phyloP scores from a whole-genome alignment of 2,888 invertebrate genomes.

The Teinopalpus imperialis region DNA sequence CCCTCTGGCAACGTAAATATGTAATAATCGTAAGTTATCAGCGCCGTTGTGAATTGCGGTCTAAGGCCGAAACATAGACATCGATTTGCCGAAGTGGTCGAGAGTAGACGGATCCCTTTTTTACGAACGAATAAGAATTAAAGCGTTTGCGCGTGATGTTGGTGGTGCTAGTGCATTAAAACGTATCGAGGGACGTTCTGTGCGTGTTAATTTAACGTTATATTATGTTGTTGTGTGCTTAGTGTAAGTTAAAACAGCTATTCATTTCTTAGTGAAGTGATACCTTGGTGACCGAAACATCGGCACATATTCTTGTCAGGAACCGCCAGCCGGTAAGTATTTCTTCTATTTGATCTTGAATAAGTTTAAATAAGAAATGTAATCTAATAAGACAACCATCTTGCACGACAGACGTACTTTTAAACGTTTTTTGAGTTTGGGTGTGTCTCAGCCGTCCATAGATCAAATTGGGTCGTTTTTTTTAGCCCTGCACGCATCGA shows the following conservation, averaged over 20 bases:
- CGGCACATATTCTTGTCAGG: conserved; percentile 49
- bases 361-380: conserved; percentile 44
- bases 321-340: conserved; percentile 67
- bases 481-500: conserved; percentile 39
- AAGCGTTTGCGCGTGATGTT: conserved; percentile 66
- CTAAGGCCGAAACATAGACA: conserved; percentile 66
- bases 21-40: conserved; percentile 29
- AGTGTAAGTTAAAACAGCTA: conserved; percentile 66
- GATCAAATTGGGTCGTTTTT: conserved; percentile 57
- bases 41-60: conserved; percentile 53
- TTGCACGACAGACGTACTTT: conserved; percentile 32
- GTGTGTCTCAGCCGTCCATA: conserved; percentile 59
- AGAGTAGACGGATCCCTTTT: conserved; percentile 57
- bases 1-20: conserved; percentile 45
- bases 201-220: conserved; percentile 64
- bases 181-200: conserved; percentile 54
- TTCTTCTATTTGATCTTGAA: conserved; percentile 46
- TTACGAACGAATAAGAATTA: conserved; percentile 68
- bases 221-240: conserved; percentile 73
- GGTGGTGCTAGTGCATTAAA: conserved; percentile 75
- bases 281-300: conserved; percentile 61
- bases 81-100: conserved; percentile 70
- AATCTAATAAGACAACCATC: conserved; percentile 41
- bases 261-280: conserved; percentile 53
- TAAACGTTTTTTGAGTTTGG: conserved; percentile 47